Evolutionary conservation across 2,888 invertebrate species (phyloP), one percentile per base, ranked within the genome.

Genomic region (Tipula lateralis): DNA sequence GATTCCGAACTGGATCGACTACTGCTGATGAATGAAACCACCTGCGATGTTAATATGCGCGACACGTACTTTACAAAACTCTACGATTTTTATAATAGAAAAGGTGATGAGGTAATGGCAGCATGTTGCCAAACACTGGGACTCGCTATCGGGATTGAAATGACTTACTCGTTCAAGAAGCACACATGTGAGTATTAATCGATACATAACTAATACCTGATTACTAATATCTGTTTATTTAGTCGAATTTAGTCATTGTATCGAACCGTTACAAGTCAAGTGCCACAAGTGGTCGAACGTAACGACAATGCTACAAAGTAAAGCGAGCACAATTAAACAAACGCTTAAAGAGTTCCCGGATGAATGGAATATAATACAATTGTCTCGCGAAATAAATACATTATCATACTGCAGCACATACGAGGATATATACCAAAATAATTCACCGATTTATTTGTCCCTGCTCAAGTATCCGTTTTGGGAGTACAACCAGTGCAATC

Each of bases 391-490:
- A 32, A n/a, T 82, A 16, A 82, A 30, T 30, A 5, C 16, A 30
- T 5, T 32, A 1, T 6, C 82, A 1, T 82, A 82, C 30, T 1
- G 12, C 4, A 30, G 30, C n/a, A 30, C 30, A 7, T n/a, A 16
- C 13, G n/a, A 29, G 6, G 30, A 82, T 2, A 82, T 82, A 6
- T 7, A 13, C 1, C 82, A n/a, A 30, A 32, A 82, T 30, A 82
- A 82, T 82, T 82, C 82, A 30, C 29, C 82, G n/a, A 82, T 82
- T 1, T 82, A 82, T 82, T 82, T 82, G 16, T 30, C 82, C 5
- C n/a, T 82, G 16, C 82, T 82, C 1, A 82, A 82, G 16, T 82
- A 82, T 30, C 82, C 82, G n/a, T n/a, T 30, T 1, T 82, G 30
- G 82, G 32, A 82, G 16, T 30, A 16, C 30, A 82, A 82, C 19